Evolutionary conservation across 2,113 vertebrate genomes (phyloP), one percentile per base, ranked within the genome.

Genomic region (Carollia perspicillata): DNA sequence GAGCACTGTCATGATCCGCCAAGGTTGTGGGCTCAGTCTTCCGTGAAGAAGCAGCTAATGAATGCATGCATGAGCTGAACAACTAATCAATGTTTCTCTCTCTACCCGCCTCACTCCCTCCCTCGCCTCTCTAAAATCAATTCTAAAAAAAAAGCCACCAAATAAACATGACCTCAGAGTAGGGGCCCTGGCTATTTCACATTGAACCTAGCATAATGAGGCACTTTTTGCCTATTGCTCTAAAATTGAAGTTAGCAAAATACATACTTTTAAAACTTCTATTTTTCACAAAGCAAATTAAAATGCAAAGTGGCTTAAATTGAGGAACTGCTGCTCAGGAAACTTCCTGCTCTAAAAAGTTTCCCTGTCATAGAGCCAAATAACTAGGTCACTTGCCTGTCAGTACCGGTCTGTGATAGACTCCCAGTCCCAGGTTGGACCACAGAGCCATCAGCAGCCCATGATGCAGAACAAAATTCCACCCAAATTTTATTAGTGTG

Each of bases 281-380:
- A 16, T 71, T 71, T 81, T 90, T 53, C 33, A 94, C 90, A 89
- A 93, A 88, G 33, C 65, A 94, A 95, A 84, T 95, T 84, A 90
- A 96, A 93, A 94, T 77, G 80, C 71, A 95, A 87, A 83, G 78
- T 0, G 2, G 8, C 49, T 94, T 87, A 77, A 92, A 22, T 44
- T 40, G 66, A 83, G 58, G 58, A 90, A 28, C 35, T 83, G 14
- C 26, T 81, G 49, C 40, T 75, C 86, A 94, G 47, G 49, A 86
- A 96, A 87, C 42, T 89, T 88, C n/a, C 30, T 84, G 26, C 23
- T 83, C n/a, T 75, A 89, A 95, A 35, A 95, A 68, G 40, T 78
- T 94, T 94, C 80, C 26, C 1, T 4, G 35, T 78, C 72, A 63
- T 28, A n/a, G 33, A 72, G 28, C 30, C 81, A 44, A 97, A 69